A percentile compares a stretch with the other conserved stretches of the same genome.
phyloP scores from a whole-genome alignment of 1,140 invertebrate genomes.

The Dinothrombium tinctorium region DNA sequence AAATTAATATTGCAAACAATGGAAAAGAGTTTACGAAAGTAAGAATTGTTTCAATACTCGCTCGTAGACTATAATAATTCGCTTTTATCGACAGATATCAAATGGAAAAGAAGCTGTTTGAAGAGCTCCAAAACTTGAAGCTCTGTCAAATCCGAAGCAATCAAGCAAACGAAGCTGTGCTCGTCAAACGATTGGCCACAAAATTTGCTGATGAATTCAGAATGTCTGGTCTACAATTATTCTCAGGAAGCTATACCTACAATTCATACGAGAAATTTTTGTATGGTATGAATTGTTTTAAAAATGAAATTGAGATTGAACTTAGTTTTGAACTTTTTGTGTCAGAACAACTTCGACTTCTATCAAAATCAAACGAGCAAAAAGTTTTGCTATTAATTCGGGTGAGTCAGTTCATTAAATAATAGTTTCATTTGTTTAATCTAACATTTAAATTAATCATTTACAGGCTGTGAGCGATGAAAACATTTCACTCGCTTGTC shows the following conservation, averaged over 20 bases:
- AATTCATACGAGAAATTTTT: slow-evolving; percentile 73
- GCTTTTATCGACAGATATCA: slow-evolving; percentile 54
- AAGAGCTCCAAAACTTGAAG: slow-evolving; percentile 75
- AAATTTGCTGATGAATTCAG: slow-evolving; percentile 51
- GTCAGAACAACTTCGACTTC: background rate
- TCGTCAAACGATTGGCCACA: slow-evolving; percentile 58
- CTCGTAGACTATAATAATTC: too few species aligned
- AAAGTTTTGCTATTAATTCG: too few species aligned
- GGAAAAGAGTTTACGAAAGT: slow-evolving; percentile 11
- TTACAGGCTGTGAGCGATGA: too few species aligned
- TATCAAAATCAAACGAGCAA: too few species aligned
- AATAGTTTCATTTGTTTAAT: too few species aligned
- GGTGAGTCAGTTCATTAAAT: too few species aligned
- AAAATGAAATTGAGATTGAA: background rate
- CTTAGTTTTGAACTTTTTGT: background rate
- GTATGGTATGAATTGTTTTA: slow-evolving; percentile 33
- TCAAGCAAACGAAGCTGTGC: slow-evolving; percentile 58
- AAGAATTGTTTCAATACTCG: background rate
- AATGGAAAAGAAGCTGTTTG: slow-evolving; percentile 73
- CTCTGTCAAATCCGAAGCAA: slow-evolving; percentile 68
- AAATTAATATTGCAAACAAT: background rate
- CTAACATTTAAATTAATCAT: too few species aligned
- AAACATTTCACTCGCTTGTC: too few species aligned
- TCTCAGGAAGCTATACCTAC: slow-evolving; percentile 45
- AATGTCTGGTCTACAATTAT: slow-evolving; percentile 39